A percentile compares a stretch with the other conserved stretches of the same genome.
phyloP scores from a whole-genome alignment of 2,797 vertebrate genomes.

The Enteromius paludinosus region DNA sequence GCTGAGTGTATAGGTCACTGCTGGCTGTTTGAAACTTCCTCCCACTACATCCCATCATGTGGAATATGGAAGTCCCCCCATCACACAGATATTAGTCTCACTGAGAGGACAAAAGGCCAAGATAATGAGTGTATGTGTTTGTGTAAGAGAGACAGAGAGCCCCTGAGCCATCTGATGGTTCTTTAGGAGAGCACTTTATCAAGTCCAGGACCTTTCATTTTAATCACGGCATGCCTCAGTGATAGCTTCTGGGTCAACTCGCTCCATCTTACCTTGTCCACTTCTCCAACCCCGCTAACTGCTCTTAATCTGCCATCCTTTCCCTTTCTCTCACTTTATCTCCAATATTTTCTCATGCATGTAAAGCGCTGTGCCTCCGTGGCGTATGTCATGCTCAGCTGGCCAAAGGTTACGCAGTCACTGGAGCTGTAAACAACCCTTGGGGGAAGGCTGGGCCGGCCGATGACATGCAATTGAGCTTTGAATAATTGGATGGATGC shows the following conservation, averaged over 20 bases:
- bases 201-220: conserved; percentile 45
- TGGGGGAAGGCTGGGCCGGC: conserved; percentile 6
- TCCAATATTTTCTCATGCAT: conserved; percentile 4
- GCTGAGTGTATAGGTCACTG: conserved; percentile 15
- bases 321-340: background rate
- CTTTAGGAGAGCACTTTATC: conserved; percentile 26
- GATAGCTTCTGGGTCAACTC: conserved; percentile 49
- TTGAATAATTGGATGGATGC: conserved; percentile 5
- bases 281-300: background rate
- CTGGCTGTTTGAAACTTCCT: background rate
- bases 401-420: conserved; percentile 46
- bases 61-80: background rate
- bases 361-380: background rate
- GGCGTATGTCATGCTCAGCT: conserved; percentile 34
- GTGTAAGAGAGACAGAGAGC: conserved; percentile 32
- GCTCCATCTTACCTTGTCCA: conserved; percentile 35
- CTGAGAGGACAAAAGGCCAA: conserved; percentile 8
- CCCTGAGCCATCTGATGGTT: conserved; percentile 22
- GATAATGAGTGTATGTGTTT: conserved; percentile 18
- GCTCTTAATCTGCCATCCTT: conserved; percentile 14
- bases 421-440: conserved; percentile 39
- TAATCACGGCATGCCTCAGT: conserved; percentile 45
- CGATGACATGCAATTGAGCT: conserved; percentile 4
- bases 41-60: background rate
- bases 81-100: background rate